phyloP scores from a whole-genome alignment of 2,113 vertebrate species.

The Sander lucioperca region DNA sequence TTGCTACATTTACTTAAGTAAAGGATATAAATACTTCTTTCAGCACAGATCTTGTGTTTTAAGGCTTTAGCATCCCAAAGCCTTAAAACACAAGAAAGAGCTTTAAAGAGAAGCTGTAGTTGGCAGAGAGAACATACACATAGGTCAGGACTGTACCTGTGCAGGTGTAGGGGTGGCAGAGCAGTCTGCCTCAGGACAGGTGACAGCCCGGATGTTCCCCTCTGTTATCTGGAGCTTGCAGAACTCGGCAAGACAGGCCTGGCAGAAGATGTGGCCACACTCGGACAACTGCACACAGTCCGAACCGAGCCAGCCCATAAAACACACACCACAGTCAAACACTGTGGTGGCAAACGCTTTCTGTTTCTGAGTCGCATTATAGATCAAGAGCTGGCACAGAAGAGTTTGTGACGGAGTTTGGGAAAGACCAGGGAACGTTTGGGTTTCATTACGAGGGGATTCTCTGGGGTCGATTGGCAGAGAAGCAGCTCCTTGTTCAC shows the following conservation, averaged over 20 bases:
- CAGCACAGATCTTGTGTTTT: neutral
- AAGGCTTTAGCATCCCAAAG: neutral
- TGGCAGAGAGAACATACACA: neutral
- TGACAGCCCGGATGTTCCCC: conserved; percentile 88
- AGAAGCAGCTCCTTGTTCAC: conserved; percentile 25
- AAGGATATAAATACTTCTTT: neutral
- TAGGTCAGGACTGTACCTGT: conserved; percentile 83
- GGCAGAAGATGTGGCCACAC: conserved; percentile 91
- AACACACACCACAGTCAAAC: conserved; percentile 90
- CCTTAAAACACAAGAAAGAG: neutral
- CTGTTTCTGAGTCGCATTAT: conserved; percentile 86
- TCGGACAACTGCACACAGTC: conserved; percentile 86
- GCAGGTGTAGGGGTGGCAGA: conserved; percentile 86
- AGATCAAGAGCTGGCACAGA: conserved; percentile 88
- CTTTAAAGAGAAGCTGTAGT: neutral
- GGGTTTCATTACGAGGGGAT: neutral
- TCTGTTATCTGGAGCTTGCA: conserved; percentile 91
- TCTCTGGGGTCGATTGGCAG: neutral
- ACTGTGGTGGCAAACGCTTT: conserved; percentile 87
- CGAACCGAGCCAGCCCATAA: conserved; percentile 85
- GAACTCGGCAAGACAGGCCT: conserved; percentile 87
- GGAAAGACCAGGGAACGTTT: conserved; percentile 37
- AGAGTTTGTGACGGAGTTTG: conserved; percentile 82
- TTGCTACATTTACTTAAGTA: neutral
- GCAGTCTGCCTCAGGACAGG: conserved; percentile 89